Evolutionary conservation across 2,888 invertebrate species (phyloP).

Genomic region (Coelogynopora nodosa): DNA sequence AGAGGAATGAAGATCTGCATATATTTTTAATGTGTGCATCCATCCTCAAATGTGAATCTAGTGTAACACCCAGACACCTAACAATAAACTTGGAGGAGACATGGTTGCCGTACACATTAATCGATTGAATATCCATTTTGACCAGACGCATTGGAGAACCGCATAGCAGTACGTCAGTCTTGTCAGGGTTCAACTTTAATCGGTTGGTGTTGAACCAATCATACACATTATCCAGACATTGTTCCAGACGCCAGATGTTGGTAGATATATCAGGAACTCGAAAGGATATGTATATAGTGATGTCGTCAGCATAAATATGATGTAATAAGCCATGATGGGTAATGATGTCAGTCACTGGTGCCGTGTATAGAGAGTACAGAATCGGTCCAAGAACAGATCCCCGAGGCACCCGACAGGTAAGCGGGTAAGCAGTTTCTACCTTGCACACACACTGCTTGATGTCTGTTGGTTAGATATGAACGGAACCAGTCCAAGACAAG

Average conservation of each 20-base stretch:
- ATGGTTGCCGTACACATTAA: slow-evolving; percentile 4
- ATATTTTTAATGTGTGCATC: slow-evolving; percentile 23
- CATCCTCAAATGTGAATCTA: not conserved
- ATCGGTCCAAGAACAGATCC: slow-evolving; percentile 14
- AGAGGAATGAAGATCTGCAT: no score
- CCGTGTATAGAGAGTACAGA: not conserved
- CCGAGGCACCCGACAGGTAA: not conserved
- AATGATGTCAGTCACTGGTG: not conserved
- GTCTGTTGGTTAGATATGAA: slow-evolving; percentile 5
- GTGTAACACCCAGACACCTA: not conserved
- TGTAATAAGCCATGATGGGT: not conserved
- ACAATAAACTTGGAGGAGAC: not conserved
- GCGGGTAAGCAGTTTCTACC: not conserved
- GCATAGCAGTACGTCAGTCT: slow-evolving; percentile 7
- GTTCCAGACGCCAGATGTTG: not conserved
- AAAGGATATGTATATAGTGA: not conserved
- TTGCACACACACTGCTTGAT: slow-evolving; percentile 18
- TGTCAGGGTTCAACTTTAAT: not conserved
- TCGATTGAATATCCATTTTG: slow-evolving; percentile 4
- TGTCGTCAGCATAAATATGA: not conserved
- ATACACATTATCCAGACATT: not conserved
- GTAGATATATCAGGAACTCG: not conserved
- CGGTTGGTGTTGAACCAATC: slow-evolving; percentile 3
- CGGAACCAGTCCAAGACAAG: slow-evolving; percentile 5
- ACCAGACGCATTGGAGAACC: not conserved